These are phyloP conservation scores for Aphidius ervi DNA, from an alignment of 1,140 invertebrate genomes.

Conservation along the genomic window DNA sequence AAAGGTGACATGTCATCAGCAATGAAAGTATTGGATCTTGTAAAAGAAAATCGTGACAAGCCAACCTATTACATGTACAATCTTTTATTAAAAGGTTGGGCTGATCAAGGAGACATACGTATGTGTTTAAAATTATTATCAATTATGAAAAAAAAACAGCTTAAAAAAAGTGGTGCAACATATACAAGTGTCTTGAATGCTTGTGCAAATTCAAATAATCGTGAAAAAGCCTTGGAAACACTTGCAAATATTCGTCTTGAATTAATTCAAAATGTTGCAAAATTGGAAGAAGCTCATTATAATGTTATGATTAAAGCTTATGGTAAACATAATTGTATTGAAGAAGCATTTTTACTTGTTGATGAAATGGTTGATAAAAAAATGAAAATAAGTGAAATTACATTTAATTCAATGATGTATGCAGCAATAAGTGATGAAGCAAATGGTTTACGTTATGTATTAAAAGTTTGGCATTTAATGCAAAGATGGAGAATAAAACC, in stretches of 20 bases:
- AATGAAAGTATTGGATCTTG: constrained; percentile 72
- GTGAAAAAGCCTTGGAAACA: constrained; percentile 56
- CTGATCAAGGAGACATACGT: constrained; percentile 73
- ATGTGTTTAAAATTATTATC: constrained; percentile 80
- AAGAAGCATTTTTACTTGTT: constrained; percentile 72
- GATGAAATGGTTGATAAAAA: constrained; percentile 76
- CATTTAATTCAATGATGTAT: constrained; percentile 77
- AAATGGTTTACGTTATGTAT: constrained; percentile 72
- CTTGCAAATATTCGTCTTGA: constrained; percentile 58
- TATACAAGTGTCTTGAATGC: constrained; percentile 85
- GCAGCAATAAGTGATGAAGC: constrained; percentile 74
- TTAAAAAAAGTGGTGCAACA: constrained; percentile 64
- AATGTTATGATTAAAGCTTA: constrained; percentile 90
- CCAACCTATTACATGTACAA: constrained; percentile 77
- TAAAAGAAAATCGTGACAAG: constrained; percentile 70
- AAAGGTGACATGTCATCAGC: constrained; percentile 67
- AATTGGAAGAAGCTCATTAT: constrained; percentile 74
- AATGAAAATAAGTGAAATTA: constrained; percentile 63
- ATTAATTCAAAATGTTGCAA: constrained; percentile 65
- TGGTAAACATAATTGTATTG: constrained; percentile 72
- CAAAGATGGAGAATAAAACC: constrained; percentile 61
- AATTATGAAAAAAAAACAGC: constrained; percentile 71
- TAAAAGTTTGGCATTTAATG: constrained; percentile 85
- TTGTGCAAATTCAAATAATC: constrained; percentile 74
- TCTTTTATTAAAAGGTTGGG: constrained; percentile 75